These are phyloP conservation scores for Xenotilapia flavipinnis DNA, from an alignment of 2,113 vertebrate species.

Conservation along the genomic window DNA sequence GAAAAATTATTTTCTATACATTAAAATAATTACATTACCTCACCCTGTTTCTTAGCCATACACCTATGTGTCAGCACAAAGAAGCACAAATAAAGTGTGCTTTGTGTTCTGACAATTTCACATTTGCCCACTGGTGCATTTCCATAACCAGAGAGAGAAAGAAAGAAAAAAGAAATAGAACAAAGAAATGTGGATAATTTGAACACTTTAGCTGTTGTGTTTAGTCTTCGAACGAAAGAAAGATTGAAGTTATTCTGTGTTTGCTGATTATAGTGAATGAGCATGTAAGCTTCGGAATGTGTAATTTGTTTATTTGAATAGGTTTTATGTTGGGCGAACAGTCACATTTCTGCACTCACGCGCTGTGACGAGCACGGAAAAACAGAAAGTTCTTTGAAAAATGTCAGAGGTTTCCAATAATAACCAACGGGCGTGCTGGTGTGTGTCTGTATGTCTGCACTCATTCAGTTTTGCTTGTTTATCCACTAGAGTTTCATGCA, in stretches of 20 bases:
- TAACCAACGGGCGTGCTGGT: neutral
- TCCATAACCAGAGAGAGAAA: conserved; percentile 25
- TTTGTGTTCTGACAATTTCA: conserved; percentile 54
- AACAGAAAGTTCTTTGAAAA: neutral
- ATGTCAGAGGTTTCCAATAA: conserved; percentile 29
- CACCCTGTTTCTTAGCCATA: conserved; percentile 21
- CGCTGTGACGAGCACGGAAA: neutral
- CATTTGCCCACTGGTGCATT: conserved; percentile 23
- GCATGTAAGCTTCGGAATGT: neutral
- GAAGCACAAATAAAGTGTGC: conserved; percentile 49
- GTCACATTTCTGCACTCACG: neutral
- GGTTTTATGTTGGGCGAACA: neutral
- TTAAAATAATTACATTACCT: conserved; percentile 14
- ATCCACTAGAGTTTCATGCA: conserved; percentile 13
- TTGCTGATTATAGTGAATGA: neutral
- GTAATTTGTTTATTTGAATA: neutral
- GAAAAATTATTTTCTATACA: neutral
- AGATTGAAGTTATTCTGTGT: neutral
- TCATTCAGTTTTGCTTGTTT: conserved; percentile 12
- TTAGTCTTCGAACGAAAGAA: neutral
- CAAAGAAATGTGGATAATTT: conserved; percentile 12
- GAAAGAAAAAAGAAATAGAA: neutral
- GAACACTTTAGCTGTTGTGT: conserved; percentile 4
- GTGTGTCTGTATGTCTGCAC: neutral
- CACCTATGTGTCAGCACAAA: conserved; percentile 34